A percentile compares a stretch with the other conserved stretches of the same genome.
Evolutionary conservation across 2,888 invertebrate species (phyloP).

Genomic region (Plemyria rubiginata): DNA sequence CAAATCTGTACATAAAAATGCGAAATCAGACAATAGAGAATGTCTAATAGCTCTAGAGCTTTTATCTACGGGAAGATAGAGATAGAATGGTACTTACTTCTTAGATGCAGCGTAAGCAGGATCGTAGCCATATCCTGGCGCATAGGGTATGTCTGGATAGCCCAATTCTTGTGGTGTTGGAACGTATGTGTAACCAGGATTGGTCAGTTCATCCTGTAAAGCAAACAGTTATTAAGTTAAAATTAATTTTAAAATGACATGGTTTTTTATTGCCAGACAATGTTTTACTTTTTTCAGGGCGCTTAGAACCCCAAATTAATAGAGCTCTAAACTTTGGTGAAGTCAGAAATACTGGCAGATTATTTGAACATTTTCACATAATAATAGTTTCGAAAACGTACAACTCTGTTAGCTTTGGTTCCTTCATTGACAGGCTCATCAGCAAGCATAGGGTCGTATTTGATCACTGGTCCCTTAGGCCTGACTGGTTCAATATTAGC

Average conservation of each 20-base stretch:
- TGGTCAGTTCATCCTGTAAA: constrained; percentile 64
- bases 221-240: not conserved
- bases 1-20: too few species aligned
- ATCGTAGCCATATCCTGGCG: constrained; percentile 73
- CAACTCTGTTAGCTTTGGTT: constrained; percentile 67
- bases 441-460: constrained; percentile 71
- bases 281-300: too few species aligned
- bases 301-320: too few species aligned
- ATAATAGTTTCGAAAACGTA: constrained; percentile 50
- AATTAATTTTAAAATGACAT: too few species aligned
- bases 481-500: constrained; percentile 67
- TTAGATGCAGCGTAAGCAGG: constrained; percentile 57
- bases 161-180: constrained; percentile 62
- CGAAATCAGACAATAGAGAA: too few species aligned
- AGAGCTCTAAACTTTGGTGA: not conserved
- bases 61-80: not conserved
- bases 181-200: constrained; percentile 61
- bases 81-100: constrained; percentile 50
- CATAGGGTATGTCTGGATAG: constrained; percentile 75
- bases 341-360: not conserved
- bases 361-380: not conserved
- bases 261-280: too few species aligned
- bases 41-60: too few species aligned
- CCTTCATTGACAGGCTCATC: constrained; percentile 69
- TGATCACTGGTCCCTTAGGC: constrained; percentile 59